Base-by-base conservation (phyloP, 2,797 vertebrate species). In the Sitta carolinensis region DNA sequence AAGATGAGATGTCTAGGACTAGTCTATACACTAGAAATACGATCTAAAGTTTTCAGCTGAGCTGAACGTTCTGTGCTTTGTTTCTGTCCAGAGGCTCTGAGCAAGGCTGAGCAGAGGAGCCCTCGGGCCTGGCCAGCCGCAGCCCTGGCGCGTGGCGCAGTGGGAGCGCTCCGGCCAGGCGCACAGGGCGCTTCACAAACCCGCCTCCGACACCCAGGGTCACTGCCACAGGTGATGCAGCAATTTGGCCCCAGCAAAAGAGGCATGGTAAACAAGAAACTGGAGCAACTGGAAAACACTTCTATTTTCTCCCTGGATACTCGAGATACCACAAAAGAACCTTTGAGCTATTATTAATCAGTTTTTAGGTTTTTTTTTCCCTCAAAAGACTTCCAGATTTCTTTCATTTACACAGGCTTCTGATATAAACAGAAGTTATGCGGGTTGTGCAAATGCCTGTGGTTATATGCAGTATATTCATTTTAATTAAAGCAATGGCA, bases 151-250 rank as follows among this genome's bases (percentile, higher is more conserved):
- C n/a, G n/a, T n/a, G n/a, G n/a, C n/a, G 20, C 43, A 7, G 11
- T 5, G 16, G 55, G 36, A 40, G 23, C 11, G 6, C 32, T 38
- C 36, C 1, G 16, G 23, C 0, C 0, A 16, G 20, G 32, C 9
- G n/a, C 21, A 27, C 12, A 3, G n/a, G 6, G 13, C 8, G 2
- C 27, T 45, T 51, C 22, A 18, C n/a, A 64, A 70, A 58, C 17
- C 45, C 77, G 1, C 6, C 57, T 77, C 17, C 70, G 8, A 20
- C 50, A 5, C 0, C 0, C 6, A 30, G 15, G 36, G 16, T 29
- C 64, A 30, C 10, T 58, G 5, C 16, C 64, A 32, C 1, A 66
- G 38, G 5, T 10, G 11, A 30, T 13, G 9, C 6, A 85, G 22
- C 1, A 16, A 38, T 54, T 27, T 45, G 11, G 17, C 9, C n/a